These are phyloP conservation scores for Hiodon tergisus DNA, from an alignment of 2,113 vertebrate species.

Conservation along the genomic window DNA sequence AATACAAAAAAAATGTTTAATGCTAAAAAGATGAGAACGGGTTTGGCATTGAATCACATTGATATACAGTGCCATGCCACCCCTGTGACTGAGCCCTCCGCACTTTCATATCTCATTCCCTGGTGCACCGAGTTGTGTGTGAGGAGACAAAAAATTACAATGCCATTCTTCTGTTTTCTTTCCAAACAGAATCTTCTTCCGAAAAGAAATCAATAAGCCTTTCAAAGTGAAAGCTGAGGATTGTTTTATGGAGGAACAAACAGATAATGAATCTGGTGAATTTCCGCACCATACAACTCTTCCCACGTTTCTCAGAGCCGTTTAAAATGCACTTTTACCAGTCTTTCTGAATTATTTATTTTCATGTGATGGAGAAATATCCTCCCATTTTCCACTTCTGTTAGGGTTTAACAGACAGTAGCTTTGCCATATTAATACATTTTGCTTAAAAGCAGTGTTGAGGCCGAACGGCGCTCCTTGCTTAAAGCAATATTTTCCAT, in stretches of 20 bases:
- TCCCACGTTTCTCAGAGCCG: no score
- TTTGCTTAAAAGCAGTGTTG: neutral
- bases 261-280: no score
- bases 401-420: slow-evolving; percentile 3
- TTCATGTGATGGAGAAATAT: neutral
- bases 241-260: no score
- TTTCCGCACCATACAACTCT: no score
- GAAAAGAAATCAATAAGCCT: no score
- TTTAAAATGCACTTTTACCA: no score
- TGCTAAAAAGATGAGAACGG: neutral
- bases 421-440: neutral
- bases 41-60: neutral
- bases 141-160: no score
- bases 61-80: neutral
- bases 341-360: no score
- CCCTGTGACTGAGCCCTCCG: neutral
- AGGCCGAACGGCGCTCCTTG: slow-evolving; percentile 3
- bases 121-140: no score
- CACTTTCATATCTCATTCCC: neutral
- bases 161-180: no score
- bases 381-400: neutral
- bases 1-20: neutral
- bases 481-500: neutral
- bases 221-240: no score
- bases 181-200: no score